Evolutionary conservation across 2,797 vertebrate genomes (phyloP).

Genomic region (Molothrus aeneus): DNA sequence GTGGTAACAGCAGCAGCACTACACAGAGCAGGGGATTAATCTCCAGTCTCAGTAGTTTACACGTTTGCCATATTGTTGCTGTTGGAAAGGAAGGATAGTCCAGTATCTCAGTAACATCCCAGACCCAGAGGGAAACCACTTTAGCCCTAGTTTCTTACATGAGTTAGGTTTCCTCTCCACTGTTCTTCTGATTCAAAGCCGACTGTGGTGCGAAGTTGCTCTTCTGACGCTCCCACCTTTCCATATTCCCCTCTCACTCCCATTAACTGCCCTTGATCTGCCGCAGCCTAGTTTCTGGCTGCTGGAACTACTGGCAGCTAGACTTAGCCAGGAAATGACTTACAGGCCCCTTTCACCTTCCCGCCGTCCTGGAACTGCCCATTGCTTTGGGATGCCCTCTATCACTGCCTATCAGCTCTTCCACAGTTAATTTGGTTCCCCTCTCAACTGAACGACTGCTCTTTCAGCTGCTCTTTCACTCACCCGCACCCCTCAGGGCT

Average conservation of each 20-base stretch:
- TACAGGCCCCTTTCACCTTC: neutral
- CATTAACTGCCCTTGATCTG: neutral
- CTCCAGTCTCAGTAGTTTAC: neutral
- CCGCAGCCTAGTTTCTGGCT: neutral
- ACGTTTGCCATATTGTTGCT: neutral
- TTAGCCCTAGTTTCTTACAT: neutral
- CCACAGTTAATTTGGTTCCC: neutral
- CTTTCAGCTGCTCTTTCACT: neutral
- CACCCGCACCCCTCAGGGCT: neutral
- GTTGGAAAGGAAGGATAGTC: neutral
- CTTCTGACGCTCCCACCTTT: no score
- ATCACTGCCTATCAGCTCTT: neutral
- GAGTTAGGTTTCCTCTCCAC: neutral
- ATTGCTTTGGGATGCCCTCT: neutral
- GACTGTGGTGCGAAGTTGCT: fast-evolving
- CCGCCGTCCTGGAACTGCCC: neutral
- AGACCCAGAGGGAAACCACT: neutral
- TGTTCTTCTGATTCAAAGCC: neutral
- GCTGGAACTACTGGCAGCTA: neutral
- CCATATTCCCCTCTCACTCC: neutral
- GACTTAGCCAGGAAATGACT: neutral
- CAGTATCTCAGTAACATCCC: neutral
- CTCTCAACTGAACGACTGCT: neutral
- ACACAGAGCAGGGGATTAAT: neutral
- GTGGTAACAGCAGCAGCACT: neutral